These are phyloP conservation scores for Watsonalla binaria DNA, from an alignment of 2,888 invertebrate genomes.

Conservation along the genomic window DNA sequence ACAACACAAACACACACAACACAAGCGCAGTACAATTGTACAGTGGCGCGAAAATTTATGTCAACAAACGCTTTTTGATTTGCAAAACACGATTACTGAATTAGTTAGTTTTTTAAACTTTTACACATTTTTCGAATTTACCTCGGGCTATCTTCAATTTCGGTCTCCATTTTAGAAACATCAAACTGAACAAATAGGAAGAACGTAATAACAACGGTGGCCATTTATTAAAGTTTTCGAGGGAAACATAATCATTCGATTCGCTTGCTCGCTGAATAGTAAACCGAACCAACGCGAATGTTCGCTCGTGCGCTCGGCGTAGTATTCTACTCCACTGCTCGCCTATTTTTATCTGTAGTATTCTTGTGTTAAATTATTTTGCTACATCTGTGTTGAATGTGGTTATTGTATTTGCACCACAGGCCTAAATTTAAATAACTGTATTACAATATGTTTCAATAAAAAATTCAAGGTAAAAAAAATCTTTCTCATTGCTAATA, in stretches of 20 bases:
- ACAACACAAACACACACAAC: conserved; percentile 25
- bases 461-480: too few species aligned
- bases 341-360: too few species aligned
- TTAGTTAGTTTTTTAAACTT: conserved; percentile 3
- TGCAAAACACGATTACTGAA: conserved; percentile 26
- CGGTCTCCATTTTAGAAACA: conserved; percentile 74
- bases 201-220: conserved; percentile 73
- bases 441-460: too few species aligned
- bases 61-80: conserved; percentile 53
- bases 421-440: too few species aligned
- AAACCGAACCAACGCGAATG: too few species aligned
- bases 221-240: conserved; percentile 75
- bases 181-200: conserved; percentile 58
- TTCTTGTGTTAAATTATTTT: too few species aligned
- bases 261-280: conserved; percentile 36
- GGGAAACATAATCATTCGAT: conserved; percentile 64
- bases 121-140: conserved; percentile 21
- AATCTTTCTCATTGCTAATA: too few species aligned
- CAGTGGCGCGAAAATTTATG: conserved; percentile 71
- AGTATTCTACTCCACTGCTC: too few species aligned
- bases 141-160: conserved; percentile 49
- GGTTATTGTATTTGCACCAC: too few species aligned
- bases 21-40: conserved; percentile 19
- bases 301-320: too few species aligned
- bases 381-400: too few species aligned